Evolutionary conservation across 1,140 invertebrate genomes (phyloP).

Genomic region (Conus betulinus): DNA sequence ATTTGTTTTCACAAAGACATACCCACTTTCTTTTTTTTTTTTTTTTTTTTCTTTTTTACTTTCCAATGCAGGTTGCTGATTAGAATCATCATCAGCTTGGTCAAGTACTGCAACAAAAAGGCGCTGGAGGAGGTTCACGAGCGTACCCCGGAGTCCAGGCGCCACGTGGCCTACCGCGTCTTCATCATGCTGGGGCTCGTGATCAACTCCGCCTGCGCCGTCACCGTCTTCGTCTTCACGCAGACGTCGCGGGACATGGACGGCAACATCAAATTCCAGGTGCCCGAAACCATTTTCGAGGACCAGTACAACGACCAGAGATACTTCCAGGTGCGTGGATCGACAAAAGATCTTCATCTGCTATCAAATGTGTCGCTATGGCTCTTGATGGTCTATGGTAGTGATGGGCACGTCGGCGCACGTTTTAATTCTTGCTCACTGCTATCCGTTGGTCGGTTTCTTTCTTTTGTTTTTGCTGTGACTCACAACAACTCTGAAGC

Average conservation of each 20-base stretch:
- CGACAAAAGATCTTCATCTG: not conserved
- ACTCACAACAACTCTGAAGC: too few species aligned
- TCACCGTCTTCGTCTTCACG: constrained; percentile 63
- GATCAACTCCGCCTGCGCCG: constrained; percentile 54
- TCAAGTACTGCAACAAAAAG: constrained; percentile 61
- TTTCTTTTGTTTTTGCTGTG: too few species aligned
- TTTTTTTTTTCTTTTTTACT: too few species aligned
- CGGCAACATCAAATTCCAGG: constrained; percentile 60
- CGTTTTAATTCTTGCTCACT: too few species aligned
- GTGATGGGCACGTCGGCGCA: too few species aligned
- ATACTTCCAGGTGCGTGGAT: constrained; percentile 53
- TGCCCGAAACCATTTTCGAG: constrained; percentile 59
- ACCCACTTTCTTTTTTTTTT: too few species aligned
- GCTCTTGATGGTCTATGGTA: too few species aligned
- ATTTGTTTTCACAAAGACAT: too few species aligned
- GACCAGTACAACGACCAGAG: constrained; percentile 63
- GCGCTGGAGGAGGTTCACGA: constrained; percentile 44
- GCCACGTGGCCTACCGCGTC: constrained; percentile 54
- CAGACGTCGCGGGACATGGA: constrained; percentile 56
- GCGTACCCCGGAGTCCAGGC: constrained; percentile 41
- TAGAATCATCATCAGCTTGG: constrained; percentile 55
- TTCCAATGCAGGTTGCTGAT: constrained; percentile 49
- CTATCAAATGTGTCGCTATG: too few species aligned
- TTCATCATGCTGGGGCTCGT: constrained; percentile 66
- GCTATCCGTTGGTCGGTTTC: too few species aligned